Conservation (phyloP, 2,113 vertebrate genomes). For the Meles meles region DNA sequence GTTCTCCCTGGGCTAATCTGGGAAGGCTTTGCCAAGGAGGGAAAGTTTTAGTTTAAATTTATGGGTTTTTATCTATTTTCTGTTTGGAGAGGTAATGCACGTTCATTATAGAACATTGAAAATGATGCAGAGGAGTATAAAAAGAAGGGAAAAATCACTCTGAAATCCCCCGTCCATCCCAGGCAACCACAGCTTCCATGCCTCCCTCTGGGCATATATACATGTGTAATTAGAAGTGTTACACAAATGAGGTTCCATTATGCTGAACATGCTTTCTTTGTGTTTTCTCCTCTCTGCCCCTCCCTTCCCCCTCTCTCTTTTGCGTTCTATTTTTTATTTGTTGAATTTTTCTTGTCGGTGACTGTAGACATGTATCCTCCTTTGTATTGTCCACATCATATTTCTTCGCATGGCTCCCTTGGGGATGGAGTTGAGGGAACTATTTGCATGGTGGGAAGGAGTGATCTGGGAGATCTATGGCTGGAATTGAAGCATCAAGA, state of each 20-base stretch:
- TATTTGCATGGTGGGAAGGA: not conserved
- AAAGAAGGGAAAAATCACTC: not conserved
- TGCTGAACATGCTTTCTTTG: not conserved
- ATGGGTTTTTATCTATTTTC: not conserved
- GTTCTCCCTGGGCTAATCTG: not conserved
- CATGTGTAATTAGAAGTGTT: not conserved
- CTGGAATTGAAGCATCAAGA: not conserved
- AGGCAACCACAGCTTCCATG: not conserved
- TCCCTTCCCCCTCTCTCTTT: not conserved
- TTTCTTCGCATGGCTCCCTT: not conserved
- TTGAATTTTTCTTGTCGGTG: not conserved
- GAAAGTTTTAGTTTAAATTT: not conserved
- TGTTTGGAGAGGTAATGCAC: not conserved
- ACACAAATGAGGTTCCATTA: not conserved
- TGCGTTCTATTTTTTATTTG: not conserved
- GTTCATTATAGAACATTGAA: not conserved
- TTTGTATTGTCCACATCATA: not conserved
- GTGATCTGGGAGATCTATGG: not conserved
- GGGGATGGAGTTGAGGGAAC: not conserved
- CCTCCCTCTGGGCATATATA: not conserved
- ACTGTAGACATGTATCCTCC: fast-evolving
- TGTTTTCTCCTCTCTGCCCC: not conserved
- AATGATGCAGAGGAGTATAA: not conserved
- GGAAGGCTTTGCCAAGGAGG: not conserved
- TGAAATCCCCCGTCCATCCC: not conserved